These are phyloP conservation scores for Zaprionus ghesquierei DNA, from an alignment of 1,140 invertebrate genomes.

Conservation along the genomic window DNA sequence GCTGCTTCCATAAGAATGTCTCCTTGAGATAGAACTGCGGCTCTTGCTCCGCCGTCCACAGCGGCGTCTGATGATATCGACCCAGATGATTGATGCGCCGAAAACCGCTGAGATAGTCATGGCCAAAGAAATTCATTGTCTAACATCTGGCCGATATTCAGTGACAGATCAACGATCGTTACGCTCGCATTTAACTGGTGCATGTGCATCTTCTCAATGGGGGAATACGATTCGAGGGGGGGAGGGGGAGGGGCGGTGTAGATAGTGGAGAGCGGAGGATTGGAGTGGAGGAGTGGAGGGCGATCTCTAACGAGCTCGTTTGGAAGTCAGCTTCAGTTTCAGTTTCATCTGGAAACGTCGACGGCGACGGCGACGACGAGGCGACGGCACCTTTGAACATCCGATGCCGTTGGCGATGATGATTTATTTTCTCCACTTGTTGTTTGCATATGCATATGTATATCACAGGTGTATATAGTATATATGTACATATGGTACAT, in stretches of 20 bases:
- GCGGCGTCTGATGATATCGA: slow-evolving; percentile 9
- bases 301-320: neutral
- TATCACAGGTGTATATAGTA: slow-evolving; percentile 5
- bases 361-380: too few relatives aligned
- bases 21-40: slow-evolving; percentile 52
- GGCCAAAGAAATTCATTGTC: slow-evolving; percentile 72
- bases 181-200: slow-evolving; percentile 8
- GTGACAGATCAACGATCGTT: slow-evolving; percentile 26
- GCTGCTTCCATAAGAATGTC: slow-evolving; percentile 50
- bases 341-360: neutral
- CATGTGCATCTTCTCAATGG: slow-evolving; percentile 29
- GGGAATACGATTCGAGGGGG: neutral
- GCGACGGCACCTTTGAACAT: slow-evolving; percentile 3
- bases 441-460: neutral
- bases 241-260: neutral
- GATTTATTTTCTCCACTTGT: slow-evolving; percentile 2
- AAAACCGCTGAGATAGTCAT: slow-evolving; percentile 69
- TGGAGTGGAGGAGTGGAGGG: neutral
- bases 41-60: slow-evolving; percentile 51
- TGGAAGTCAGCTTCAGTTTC: neutral
- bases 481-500: slow-evolving; percentile 3
- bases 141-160: slow-evolving; percentile 37
- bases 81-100: slow-evolving; percentile 60
- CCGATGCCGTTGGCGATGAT: neutral
- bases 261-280: too few relatives aligned